Percentiles rank a stretch among this genome's conserved stretches.
These are phyloP conservation scores for Sarcophaga rosellei DNA, from an alignment of 2,888 invertebrate genomes.

Conservation along the genomic window DNA sequence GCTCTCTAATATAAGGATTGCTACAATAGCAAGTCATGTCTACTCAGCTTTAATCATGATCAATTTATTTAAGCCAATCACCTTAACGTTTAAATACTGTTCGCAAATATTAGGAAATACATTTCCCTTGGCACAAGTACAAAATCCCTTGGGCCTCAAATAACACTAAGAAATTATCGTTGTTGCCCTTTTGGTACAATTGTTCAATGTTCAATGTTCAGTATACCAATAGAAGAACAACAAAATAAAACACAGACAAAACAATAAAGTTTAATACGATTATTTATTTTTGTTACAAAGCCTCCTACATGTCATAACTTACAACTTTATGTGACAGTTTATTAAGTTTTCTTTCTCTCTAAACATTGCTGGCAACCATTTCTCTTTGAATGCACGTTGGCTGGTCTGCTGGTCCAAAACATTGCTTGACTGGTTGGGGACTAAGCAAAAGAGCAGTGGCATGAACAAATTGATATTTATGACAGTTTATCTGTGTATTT, in stretches of 20 bases:
- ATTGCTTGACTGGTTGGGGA: not conserved
- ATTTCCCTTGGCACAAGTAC: too few species aligned
- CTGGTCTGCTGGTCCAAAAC: too few species aligned
- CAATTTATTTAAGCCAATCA: too few species aligned
- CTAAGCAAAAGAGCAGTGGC: not conserved
- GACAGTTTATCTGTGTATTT: conserved; percentile 20
- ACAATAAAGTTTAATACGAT: not conserved
- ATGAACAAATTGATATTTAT: conserved; percentile 58
- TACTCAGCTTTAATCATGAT: too few species aligned
- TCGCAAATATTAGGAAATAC: too few species aligned
- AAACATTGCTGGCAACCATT: not conserved
- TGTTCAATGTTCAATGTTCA: too few species aligned
- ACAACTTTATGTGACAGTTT: conserved; percentile 24
- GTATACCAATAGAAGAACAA: not conserved
- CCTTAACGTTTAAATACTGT: too few species aligned
- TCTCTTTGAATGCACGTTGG: not conserved
- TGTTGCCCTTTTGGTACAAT: too few species aligned
- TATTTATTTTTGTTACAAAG: not conserved
- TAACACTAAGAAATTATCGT: too few species aligned
- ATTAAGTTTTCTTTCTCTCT: conserved; percentile 19
- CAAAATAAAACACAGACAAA: not conserved
- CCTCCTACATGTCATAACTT: conserved; percentile 21
- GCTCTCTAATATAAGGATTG: too few species aligned
- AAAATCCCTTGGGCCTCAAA: too few species aligned
- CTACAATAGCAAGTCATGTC: too few species aligned